These are phyloP conservation scores for Eleginops maclovinus DNA, from an alignment of 2,113 vertebrate genomes.

Conservation along the genomic window DNA sequence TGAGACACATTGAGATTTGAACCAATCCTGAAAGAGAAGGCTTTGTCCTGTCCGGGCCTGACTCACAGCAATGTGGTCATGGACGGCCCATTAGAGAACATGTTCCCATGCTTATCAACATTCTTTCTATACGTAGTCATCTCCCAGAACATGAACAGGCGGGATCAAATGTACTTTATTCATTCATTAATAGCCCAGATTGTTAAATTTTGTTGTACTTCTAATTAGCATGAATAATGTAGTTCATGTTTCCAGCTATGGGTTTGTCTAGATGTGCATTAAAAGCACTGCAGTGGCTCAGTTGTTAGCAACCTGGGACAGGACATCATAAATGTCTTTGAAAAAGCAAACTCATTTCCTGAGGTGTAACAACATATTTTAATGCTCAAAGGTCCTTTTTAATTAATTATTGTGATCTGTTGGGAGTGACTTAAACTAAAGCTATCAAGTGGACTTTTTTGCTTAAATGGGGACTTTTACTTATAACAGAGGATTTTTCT, in stretches of 20 bases:
- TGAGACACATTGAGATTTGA: background rate
- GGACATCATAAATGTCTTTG: background rate
- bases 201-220: background rate
- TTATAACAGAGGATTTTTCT: too few species aligned
- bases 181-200: background rate
- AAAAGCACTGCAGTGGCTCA: background rate
- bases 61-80: background rate
- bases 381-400: background rate
- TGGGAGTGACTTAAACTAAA: background rate
- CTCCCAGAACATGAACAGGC: background rate
- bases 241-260: background rate
- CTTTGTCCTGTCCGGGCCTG: constrained; percentile 3
- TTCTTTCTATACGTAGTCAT: constrained; percentile 2
- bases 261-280: background rate
- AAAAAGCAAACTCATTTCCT: background rate
- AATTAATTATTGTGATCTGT: background rate
- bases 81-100: background rate
- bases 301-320: background rate
- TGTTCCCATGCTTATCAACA: constrained; percentile 6
- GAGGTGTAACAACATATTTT: background rate
- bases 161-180: background rate
- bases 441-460: too few species aligned
- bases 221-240: background rate
- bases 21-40: background rate
- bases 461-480: too few species aligned